Evolutionary conservation across 2,113 vertebrate genomes (phyloP).

Genomic region (Osmerus mordax): DNA sequence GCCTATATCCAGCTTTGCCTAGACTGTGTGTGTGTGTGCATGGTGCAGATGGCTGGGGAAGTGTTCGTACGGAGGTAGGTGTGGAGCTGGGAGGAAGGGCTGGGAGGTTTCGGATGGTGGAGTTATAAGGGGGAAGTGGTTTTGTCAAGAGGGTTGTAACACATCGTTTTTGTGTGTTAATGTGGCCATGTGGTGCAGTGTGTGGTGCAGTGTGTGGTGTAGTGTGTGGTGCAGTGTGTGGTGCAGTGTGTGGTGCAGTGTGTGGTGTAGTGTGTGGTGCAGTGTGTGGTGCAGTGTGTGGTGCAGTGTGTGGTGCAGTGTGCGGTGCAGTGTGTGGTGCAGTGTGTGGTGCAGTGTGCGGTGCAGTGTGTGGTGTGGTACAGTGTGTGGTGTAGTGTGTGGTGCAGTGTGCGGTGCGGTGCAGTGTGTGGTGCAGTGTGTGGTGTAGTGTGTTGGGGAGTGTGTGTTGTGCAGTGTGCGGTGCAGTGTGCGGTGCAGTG

Average conservation of each 20-base stretch:
- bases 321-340: background rate
- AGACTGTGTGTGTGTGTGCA: constrained; percentile 1
- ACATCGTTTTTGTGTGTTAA: background rate
- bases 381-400: background rate
- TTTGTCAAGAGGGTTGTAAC: background rate
- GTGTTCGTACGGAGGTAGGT: background rate
- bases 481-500: background rate
- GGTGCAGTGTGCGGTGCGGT: background rate
- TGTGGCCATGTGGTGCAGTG: background rate
- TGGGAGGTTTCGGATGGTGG: too few species aligned
- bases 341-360: background rate
- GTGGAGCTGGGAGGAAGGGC: background rate
- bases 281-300: background rate
- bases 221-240: too few species aligned
- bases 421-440: background rate
- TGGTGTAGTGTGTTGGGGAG: too few species aligned
- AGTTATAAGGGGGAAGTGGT: background rate
- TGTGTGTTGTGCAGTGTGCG: background rate
- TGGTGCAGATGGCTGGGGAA: background rate
- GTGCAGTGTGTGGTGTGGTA: background rate
- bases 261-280: too few species aligned
- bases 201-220: background rate
- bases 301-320: background rate
- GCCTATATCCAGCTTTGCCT: background rate
- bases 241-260: too few species aligned